Evolutionary conservation across 2,888 invertebrate species (phyloP).

Genomic region (Andricus curvator): DNA sequence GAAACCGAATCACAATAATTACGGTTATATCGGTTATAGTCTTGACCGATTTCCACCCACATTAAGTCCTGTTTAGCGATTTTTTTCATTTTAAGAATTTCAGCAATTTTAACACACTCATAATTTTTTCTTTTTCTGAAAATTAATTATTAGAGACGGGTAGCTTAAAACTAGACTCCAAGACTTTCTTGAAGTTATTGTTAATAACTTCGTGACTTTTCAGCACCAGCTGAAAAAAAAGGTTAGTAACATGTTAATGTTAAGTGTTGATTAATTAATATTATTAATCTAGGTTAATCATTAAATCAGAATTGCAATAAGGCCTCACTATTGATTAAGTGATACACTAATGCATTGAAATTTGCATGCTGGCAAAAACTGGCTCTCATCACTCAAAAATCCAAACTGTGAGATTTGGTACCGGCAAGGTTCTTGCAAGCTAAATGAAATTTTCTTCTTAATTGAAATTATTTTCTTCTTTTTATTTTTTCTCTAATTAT

Average conservation of each 20-base stretch:
- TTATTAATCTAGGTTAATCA: slow-evolving; percentile 31
- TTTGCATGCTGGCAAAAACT: slow-evolving; percentile 44
- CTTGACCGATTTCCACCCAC: no score
- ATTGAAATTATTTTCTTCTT: neutral
- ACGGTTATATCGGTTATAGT: no score
- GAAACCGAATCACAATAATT: no score
- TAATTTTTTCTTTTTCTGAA: neutral
- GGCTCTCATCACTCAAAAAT: slow-evolving; percentile 16
- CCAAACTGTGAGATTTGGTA: neutral
- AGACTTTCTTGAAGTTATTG: slow-evolving; percentile 6
- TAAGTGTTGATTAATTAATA: slow-evolving; percentile 34
- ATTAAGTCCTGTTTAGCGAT: no score
- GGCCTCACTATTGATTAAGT: slow-evolving; percentile 42
- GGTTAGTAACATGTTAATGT: neutral
- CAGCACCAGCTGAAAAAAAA: neutral
- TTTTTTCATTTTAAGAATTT: no score
- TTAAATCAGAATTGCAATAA: slow-evolving; percentile 26
- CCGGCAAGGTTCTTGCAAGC: neutral
- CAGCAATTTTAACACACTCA: no score
- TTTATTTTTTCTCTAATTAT: neutral
- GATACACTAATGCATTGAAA: slow-evolving; percentile 58
- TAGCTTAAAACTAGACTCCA: neutral
- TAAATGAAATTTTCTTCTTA: neutral
- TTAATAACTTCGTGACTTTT: neutral
- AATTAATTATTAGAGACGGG: neutral